Evolutionary conservation across 2,888 invertebrate genomes (phyloP).

Genomic region (Dinocampus coccinellae): DNA sequence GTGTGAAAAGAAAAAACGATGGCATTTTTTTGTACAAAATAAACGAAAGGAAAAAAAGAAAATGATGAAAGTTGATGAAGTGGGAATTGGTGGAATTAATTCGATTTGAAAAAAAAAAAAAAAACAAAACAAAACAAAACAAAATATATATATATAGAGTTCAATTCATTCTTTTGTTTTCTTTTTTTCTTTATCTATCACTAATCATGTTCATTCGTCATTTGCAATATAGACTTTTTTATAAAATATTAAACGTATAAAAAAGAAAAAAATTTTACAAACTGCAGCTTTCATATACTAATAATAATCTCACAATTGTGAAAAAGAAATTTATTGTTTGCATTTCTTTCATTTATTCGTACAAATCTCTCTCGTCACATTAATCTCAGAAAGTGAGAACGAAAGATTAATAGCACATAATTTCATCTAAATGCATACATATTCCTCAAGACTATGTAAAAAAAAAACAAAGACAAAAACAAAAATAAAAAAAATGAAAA

Average conservation of each 20-base stretch:
- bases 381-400: background rate
- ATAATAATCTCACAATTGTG: background rate
- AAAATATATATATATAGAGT: no score
- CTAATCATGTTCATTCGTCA: background rate
- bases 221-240: background rate
- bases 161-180: no score
- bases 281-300: constrained; percentile 11
- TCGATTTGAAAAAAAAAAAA: no score
- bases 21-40: constrained; percentile 9
- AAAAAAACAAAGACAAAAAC: no score
- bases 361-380: background rate
- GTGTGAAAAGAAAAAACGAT: background rate
- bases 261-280: background rate
- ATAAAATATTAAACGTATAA: no score
- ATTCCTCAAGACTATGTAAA: no score
- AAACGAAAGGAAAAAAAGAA: no score
- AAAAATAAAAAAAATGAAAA: background rate
- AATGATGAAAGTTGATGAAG: background rate
- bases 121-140: no score
- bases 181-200: background rate
- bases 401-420: background rate
- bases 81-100: no score
- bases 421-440: background rate
- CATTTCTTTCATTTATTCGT: background rate
- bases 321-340: background rate